Evolutionary conservation across 2,888 invertebrate genomes (phyloP), one percentile per base, ranked within the genome.

Genomic region (Geophilus truncorum): DNA sequence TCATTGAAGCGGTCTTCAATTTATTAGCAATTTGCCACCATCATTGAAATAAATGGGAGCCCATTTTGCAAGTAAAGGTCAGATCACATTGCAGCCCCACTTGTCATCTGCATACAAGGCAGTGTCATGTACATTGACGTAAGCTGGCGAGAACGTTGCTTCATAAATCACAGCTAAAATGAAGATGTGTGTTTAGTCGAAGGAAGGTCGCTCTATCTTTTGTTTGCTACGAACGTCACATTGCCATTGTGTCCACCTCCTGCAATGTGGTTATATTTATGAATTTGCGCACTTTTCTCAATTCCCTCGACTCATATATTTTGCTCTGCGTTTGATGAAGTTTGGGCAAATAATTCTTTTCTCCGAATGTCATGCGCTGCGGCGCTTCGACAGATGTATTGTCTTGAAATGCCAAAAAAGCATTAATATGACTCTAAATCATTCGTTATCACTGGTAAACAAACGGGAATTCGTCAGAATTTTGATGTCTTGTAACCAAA

Each of bases 1-100:
- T 62, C 62, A 62, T 62, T 62, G 62, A 62, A 62, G 62, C 62
- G 62, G 62, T 62, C 62, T 62, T 62, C 62, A 62, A 62, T 62
- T 62, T 62, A 62, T 62, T 62, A 62, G 62, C 62, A 62, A 62
- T 62, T 62, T 62, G 62, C 62, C 62, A 62, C 62, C 25, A 62
- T 62, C 62, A 62, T 62, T 62, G 62, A 62, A 62, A 62, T 62
- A 62, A 62, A 62, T 62, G 62, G 62, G 62, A 25, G 62, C 12
- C 62, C 62, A 12, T 28, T 62, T 62, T 45, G 2, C 62, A 62
- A 25, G 7, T 62, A 18, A 21, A 62, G 62, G 62, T 62, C 62
- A 62, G 62, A 28, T 25, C 62, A 62, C 62, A 62, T 25, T 23
- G 62, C 62, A 62, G 62, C 62, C 12, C 25, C 62, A 62, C 62